phyloP scores from a whole-genome alignment of 2,113 vertebrate genomes.

The Dromaius novaehollandiae region DNA sequence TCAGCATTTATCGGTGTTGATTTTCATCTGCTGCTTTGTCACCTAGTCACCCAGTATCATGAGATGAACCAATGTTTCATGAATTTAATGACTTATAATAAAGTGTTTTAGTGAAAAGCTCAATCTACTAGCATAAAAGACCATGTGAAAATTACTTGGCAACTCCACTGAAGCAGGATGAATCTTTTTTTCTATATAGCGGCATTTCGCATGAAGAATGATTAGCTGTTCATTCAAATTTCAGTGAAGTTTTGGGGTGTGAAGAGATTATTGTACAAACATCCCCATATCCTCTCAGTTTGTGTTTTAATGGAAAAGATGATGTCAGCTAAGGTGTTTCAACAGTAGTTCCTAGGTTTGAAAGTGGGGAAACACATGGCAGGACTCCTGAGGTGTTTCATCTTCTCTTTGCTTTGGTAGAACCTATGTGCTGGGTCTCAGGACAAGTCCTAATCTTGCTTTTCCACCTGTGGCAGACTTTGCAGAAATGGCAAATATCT shows the following conservation, averaged over 20 bases:
- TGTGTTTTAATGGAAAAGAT: not conserved
- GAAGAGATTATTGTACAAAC: not conserved
- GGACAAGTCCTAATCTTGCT: not conserved
- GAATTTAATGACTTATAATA: constrained; percentile 27
- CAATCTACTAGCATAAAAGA: constrained; percentile 8
- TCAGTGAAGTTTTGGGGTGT: not conserved
- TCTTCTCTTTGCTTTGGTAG: not conserved
- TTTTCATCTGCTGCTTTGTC: constrained; percentile 29
- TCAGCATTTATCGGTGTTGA: not conserved
- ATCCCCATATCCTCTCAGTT: not conserved
- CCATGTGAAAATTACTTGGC: not conserved
- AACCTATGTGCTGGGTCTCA: not conserved
- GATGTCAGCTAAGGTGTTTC: not conserved
- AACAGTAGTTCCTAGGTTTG: not conserved
- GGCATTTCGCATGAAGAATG: not conserved
- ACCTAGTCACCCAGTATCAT: not conserved
- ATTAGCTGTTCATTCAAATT: not conserved
- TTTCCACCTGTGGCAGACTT: not conserved
- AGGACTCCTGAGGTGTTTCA: not conserved
- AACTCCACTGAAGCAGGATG: not conserved
- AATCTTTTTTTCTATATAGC: not conserved
- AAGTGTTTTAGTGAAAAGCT: not conserved
- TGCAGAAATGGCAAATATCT: not conserved
- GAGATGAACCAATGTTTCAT: constrained; percentile 43
- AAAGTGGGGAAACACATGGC: not conserved